Conservation (phyloP, 2,113 vertebrate genomes). For the Gasterosteus nipponicus region DNA sequence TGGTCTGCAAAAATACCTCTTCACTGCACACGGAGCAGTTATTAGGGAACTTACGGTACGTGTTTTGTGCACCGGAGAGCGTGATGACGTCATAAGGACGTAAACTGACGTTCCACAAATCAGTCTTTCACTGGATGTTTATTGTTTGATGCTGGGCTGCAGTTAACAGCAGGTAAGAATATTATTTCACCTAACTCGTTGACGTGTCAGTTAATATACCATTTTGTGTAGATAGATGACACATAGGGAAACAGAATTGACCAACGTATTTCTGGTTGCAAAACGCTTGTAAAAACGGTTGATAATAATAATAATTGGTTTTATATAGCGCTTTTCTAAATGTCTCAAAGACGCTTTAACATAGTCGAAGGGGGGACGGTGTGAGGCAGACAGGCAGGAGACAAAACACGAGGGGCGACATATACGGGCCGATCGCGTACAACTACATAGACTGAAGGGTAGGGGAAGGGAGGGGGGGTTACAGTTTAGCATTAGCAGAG, state of each 20-base stretch:
- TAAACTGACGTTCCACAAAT: conserved; percentile 21
- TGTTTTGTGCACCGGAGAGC: background rate
- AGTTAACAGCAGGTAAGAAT: conserved; percentile 60
- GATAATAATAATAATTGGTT: too few species aligned
- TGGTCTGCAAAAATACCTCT: background rate
- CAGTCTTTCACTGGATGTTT: conserved; percentile 41
- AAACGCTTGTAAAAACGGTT: background rate
- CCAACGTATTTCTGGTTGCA: background rate
- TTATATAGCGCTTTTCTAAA: too few species aligned
- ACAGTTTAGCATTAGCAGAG: conserved; percentile 46
- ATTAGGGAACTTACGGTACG: background rate
- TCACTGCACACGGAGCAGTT: background rate
- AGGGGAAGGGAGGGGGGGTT: background rate
- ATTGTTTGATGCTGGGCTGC: conserved; percentile 62
- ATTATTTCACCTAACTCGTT: background rate
- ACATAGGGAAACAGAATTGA: background rate
- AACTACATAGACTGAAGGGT: too few species aligned
- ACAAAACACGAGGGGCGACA: too few species aligned
- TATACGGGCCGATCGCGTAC: too few species aligned
- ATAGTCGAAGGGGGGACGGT: too few species aligned
- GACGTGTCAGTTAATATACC: accelerated
- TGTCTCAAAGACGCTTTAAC: too few species aligned
- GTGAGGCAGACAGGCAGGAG: too few species aligned
- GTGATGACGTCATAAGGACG: conserved; percentile 20
- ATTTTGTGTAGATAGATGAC: background rate